phyloP scores from a whole-genome alignment of 53 echinoderm and acorn worm genomes.

The Luidia sarsii region DNA sequence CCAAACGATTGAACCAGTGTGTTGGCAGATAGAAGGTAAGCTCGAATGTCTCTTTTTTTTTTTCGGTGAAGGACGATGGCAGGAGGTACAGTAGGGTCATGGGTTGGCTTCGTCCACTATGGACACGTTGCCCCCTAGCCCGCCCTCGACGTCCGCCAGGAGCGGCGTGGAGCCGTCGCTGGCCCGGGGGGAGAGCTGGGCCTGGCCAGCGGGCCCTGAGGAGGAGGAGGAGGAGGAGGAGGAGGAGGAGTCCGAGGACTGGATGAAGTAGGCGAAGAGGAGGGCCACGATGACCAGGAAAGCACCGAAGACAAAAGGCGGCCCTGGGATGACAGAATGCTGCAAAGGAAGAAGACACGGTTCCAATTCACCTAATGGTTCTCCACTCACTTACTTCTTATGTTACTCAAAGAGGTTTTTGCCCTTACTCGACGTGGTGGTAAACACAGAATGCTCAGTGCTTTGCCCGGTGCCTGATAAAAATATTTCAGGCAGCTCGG shows the following conservation, averaged over 20 bases:
- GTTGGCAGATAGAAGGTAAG: no score
- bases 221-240: slow-evolving; percentile 38
- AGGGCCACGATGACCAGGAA: slow-evolving; percentile 84
- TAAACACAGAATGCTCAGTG: no score
- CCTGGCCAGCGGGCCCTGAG: slow-evolving; percentile 35
- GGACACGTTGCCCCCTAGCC: slow-evolving; percentile 53
- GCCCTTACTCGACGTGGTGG: no score
- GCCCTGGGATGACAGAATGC: slow-evolving; percentile 87
- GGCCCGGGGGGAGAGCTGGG: slow-evolving; percentile 52
- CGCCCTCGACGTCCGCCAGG: slow-evolving; percentile 61
- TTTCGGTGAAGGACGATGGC: not conserved
- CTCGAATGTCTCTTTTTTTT: no score
- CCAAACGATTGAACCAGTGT: no score
- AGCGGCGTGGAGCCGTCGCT: slow-evolving; percentile 65
- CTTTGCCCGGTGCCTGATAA: no score
- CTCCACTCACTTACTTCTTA: no score
- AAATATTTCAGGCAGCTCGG: no score
- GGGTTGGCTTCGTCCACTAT: slow-evolving; percentile 75
- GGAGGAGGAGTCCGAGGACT: slow-evolving; percentile 47
- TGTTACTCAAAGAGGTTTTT: no score
- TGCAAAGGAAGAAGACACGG: no score
- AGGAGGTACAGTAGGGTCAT: slow-evolving; percentile 35
- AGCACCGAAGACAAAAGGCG: slow-evolving; percentile 94
- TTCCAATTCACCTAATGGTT: no score
- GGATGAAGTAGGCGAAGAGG: slow-evolving; percentile 94